Percentiles rank a stretch among this genome's conserved stretches.
Conservation (phyloP, 2,888 invertebrate species). For the Eilema griseolum region DNA sequence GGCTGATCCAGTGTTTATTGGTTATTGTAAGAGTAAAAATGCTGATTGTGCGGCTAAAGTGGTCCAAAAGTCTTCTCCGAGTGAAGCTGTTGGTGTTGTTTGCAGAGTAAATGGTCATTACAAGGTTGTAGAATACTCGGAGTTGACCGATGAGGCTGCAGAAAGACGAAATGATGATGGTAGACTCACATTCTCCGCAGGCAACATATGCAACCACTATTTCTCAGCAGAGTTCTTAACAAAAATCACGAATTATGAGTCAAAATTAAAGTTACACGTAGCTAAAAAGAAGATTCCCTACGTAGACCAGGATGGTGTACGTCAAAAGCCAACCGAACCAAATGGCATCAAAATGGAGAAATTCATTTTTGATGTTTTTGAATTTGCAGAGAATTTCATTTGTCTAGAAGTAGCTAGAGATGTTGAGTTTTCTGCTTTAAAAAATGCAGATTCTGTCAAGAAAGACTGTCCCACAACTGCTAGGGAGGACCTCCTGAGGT, state of each 20-base stretch:
- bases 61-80: conserved; percentile 96
- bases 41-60: conserved; percentile 99
- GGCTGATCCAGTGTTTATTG: conserved; percentile 98
- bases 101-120: conserved; percentile 96
- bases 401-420: conserved; percentile 97
- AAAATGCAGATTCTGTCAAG: conserved; percentile 95
- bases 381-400: conserved; percentile 95
- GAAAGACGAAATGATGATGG: conserved; percentile 93
- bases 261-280: conserved; percentile 94
- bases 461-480: conserved; percentile 97
- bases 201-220: conserved; percentile 99
- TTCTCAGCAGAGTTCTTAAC: conserved; percentile 95
- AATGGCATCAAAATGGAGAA: conserved; percentile 99
- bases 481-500: conserved; percentile 90
- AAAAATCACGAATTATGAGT: conserved; percentile 91
- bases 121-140: conserved; percentile 98
- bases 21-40: conserved; percentile 95
- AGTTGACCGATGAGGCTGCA: conserved; percentile 95
- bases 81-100: conserved; percentile 98
- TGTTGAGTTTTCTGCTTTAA: conserved; percentile 98
- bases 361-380: conserved; percentile 99
- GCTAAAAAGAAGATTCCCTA: conserved; percentile 99
- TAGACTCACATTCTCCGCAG: conserved; percentile 95
- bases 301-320: conserved; percentile 90
- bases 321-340: conserved; percentile 91